These are phyloP conservation scores for Euclidia mi DNA, from an alignment of 2,888 invertebrate genomes.

Conservation along the genomic window DNA sequence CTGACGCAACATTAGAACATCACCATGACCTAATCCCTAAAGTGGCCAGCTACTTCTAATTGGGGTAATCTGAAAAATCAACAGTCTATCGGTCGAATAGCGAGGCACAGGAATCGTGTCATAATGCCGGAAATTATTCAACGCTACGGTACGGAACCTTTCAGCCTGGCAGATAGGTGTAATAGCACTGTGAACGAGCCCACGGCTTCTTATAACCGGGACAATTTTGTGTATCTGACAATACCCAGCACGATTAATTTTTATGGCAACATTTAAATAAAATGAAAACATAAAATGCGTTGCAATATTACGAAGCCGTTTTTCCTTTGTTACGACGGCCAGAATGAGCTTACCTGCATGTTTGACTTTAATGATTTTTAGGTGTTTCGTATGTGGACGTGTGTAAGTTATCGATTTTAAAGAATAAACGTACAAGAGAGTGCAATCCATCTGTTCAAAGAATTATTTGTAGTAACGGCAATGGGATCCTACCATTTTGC, in stretches of 20 bases:
- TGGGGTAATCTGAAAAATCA: slow-evolving; percentile 13
- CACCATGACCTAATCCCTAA: too few species aligned
- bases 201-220: slow-evolving; percentile 6
- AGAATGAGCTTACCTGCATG: not conserved
- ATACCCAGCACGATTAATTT: slow-evolving; percentile 15
- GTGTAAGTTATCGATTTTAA: too few species aligned
- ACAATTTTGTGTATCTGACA: slow-evolving; percentile 8
- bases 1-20: too few species aligned
- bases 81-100: slow-evolving; percentile 27
- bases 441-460: too few species aligned
- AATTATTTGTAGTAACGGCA: too few species aligned
- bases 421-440: too few species aligned
- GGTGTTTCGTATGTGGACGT: not conserved
- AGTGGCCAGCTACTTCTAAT: not conserved
- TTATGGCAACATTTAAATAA: slow-evolving; percentile 13
- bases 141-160: slow-evolving; percentile 14
- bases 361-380: not conserved
- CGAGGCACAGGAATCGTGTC: slow-evolving; percentile 38
- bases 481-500: too few species aligned
- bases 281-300: slow-evolving; percentile 3
- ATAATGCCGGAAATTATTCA: slow-evolving; percentile 48
- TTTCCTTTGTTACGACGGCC: not conserved
- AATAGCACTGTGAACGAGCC: slow-evolving; percentile 7
- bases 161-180: slow-evolving; percentile 12
- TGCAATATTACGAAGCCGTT: not conserved